Evolutionary conservation across 1,140 invertebrate genomes (phyloP).

Genomic region (Odontomachus brunneus): DNA sequence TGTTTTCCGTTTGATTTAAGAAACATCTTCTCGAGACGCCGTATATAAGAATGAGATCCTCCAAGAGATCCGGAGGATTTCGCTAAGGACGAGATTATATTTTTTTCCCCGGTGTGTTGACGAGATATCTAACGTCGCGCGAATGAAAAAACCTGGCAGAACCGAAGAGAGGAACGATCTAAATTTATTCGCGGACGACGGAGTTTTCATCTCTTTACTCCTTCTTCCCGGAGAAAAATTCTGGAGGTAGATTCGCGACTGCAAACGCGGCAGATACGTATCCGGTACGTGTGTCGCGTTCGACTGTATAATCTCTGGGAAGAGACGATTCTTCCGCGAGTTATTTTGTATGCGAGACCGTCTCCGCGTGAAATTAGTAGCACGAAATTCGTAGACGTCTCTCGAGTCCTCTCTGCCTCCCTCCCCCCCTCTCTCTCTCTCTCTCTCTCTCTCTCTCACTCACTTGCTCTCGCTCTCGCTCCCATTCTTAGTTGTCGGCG

Average conservation of each 20-base stretch:
- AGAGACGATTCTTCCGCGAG: slow-evolving; percentile 23
- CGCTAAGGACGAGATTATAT: too few relatives aligned
- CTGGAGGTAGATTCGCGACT: neutral
- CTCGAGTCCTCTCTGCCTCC: neutral
- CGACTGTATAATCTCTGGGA: neutral
- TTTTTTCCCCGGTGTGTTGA: too few relatives aligned
- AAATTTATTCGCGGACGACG: neutral
- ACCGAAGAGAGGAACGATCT: neutral
- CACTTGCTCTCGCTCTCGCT: too few relatives aligned
- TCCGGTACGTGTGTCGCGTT: neutral
- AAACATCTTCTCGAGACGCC: too few relatives aligned
- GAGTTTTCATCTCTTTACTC: neutral
- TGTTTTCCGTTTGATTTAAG: too few relatives aligned
- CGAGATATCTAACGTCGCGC: neutral
- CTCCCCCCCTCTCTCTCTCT: neutral
- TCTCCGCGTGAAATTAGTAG: slow-evolving; percentile 41
- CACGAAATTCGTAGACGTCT: slow-evolving; percentile 35
- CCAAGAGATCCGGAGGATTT: too few relatives aligned
- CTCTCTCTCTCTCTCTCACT: neutral
- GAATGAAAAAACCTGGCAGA: neutral
- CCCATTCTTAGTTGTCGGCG: slow-evolving; percentile 24
- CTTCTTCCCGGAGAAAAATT: slow-evolving; percentile 1
- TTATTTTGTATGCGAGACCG: slow-evolving; percentile 40
- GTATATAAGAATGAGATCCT: too few relatives aligned
- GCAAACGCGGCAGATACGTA: neutral